Conservation (phyloP, 2,888 invertebrate species). For the Leptopilina syphax region DNA sequence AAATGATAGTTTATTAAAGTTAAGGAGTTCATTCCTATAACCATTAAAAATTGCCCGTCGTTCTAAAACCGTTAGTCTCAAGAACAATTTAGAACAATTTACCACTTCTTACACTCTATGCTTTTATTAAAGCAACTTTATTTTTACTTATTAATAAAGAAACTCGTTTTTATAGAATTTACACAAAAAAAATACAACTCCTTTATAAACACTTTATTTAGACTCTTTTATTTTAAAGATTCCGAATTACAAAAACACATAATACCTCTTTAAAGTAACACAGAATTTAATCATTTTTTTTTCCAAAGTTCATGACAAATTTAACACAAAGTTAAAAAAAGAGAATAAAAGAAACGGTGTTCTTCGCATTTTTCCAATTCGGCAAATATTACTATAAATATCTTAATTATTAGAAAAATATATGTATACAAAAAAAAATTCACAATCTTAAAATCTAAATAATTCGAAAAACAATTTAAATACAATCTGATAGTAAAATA, state of each 20-base stretch:
- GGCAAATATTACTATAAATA: no score
- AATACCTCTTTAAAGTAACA: no score
- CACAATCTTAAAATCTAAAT: no score
- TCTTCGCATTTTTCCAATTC: no score
- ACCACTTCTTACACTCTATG: not conserved
- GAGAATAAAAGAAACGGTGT: no score
- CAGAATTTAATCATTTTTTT: no score
- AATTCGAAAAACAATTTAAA: no score
- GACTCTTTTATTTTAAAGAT: not conserved
- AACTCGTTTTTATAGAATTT: not conserved
- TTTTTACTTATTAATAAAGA: not conserved
- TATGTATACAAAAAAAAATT: no score
- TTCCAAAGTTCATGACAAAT: not conserved
- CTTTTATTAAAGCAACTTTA: not conserved
- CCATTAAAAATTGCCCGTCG: not conserved
- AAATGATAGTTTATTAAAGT: constrained; percentile 18
- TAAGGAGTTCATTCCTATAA: not conserved
- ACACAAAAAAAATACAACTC: not conserved
- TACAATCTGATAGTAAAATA: no score
- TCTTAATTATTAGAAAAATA: no score
- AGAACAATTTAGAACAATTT: not conserved
- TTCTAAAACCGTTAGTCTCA: not conserved
- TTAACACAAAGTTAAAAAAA: not conserved
- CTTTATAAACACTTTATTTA: not conserved
- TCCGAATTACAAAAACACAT: not conserved